These are phyloP conservation scores for Ailuropoda melanoleuca DNA, from an alignment of 2,113 vertebrate species.

Conservation along the genomic window DNA sequence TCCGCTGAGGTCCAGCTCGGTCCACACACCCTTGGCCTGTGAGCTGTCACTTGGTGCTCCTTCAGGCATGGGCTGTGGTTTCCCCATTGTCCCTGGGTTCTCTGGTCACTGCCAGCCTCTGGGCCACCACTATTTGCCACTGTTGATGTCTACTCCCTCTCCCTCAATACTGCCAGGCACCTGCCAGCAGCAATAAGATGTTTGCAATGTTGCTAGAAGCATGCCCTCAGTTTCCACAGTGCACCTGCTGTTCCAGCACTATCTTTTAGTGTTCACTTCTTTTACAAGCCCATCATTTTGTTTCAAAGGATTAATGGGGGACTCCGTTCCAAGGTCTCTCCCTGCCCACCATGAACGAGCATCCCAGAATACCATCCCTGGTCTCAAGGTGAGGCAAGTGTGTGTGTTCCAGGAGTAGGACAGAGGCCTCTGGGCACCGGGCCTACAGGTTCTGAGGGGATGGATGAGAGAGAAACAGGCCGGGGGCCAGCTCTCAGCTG, in stretches of 20 bases:
- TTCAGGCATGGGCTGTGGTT: not conserved
- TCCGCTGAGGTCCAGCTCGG: not conserved
- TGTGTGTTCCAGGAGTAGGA: not conserved
- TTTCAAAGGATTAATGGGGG: not conserved
- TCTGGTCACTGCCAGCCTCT: not conserved
- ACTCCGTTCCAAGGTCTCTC: not conserved
- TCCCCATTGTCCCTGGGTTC: not conserved
- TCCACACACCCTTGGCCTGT: not conserved
- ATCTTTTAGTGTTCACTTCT: not conserved
- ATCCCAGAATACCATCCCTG: not conserved
- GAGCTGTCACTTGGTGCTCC: not conserved
- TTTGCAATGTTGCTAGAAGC: not conserved
- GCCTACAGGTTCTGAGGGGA: not conserved
- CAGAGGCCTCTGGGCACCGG: not conserved
- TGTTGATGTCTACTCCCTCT: not conserved
- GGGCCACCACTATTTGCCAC: not conserved
- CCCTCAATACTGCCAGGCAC: rapidly evolving
- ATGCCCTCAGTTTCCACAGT: not conserved
- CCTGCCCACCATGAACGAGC: not conserved
- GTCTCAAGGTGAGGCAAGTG: not conserved
- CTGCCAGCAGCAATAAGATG: not conserved
- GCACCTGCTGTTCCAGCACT: not conserved
- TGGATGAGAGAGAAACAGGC: not conserved
- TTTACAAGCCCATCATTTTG: not conserved
- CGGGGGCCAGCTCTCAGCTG: not conserved